Conservation (phyloP, 2,113 vertebrate genomes). For the Scalopus aquaticus region DNA sequence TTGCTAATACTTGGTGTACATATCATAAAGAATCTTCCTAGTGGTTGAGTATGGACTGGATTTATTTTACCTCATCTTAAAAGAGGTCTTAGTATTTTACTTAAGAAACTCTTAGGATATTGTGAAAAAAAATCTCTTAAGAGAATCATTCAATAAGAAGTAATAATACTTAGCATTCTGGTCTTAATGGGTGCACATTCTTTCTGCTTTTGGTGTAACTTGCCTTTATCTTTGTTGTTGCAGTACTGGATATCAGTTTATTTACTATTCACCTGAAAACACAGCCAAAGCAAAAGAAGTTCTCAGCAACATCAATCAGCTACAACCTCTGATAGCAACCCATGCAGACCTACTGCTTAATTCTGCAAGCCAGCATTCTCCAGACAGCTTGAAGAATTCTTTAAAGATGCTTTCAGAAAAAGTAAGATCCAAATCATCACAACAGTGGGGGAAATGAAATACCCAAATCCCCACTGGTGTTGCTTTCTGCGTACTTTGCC, state of each 20-base stretch:
- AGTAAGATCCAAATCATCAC: constrained; percentile 88
- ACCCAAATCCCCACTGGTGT: constrained; percentile 47
- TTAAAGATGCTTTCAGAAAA: constrained; percentile 97
- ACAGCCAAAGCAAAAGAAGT: constrained; percentile 98
- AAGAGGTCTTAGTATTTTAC: neutral
- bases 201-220: constrained; percentile 30
- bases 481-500: constrained; percentile 60
- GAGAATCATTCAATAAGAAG: neutral
- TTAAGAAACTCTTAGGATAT: neutral
- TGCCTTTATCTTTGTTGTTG: constrained; percentile 76
- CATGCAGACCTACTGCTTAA: constrained; percentile 94
- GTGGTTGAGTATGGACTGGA: neutral
- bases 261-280: constrained; percentile 99
- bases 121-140: neutral
- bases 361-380: constrained; percentile 93
- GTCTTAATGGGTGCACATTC: neutral
- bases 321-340: constrained; percentile 94
- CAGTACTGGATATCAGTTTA: constrained; percentile 98
- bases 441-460: constrained; percentile 74
- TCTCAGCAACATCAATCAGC: constrained; percentile 93
- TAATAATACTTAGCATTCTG: neutral
- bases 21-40: neutral
- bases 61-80: constrained; percentile 26
- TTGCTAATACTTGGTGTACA: neutral
- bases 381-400: constrained; percentile 91